Evolutionary conservation across 2,797 vertebrate species (phyloP).

Genomic region (Notamacropus eugenii): DNA sequence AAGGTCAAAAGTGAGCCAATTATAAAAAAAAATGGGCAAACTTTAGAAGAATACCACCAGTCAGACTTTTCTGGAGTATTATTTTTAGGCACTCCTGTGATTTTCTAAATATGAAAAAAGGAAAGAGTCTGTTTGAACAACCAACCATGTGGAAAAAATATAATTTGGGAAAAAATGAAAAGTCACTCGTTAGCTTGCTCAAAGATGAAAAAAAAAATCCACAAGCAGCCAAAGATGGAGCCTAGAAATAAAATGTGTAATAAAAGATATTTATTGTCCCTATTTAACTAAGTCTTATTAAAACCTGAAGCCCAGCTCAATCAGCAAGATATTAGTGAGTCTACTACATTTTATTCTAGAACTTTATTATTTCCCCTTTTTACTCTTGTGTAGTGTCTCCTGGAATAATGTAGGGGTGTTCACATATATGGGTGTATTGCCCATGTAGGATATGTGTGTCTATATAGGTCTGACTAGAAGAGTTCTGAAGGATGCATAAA

Average conservation of each 20-base stretch:
- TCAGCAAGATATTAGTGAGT: background rate
- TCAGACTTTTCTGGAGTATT: slow-evolving; percentile 1
- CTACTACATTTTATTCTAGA: background rate
- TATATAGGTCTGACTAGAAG: background rate
- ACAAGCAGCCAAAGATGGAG: slow-evolving; percentile 17
- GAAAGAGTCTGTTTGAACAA: background rate
- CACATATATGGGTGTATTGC: background rate
- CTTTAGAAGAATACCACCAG: slow-evolving; percentile 29
- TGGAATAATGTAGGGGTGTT: background rate
- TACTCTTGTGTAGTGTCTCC: background rate
- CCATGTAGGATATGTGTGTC: background rate
- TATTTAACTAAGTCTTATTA: slow-evolving; percentile 20
- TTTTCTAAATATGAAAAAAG: slow-evolving; percentile 45
- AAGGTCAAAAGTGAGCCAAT: slow-evolving; percentile 47
- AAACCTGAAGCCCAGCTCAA: slow-evolving; percentile 7
- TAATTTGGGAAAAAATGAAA: slow-evolving; percentile 52
- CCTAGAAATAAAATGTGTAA: slow-evolving; percentile 1
- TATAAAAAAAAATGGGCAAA: slow-evolving; percentile 17
- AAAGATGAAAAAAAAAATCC: slow-evolving; percentile 22
- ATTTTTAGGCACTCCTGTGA: slow-evolving; percentile 19
- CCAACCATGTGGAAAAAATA: background rate
- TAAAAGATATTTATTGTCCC: slow-evolving; percentile 5
- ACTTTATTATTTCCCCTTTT: background rate
- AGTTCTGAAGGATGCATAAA: background rate
- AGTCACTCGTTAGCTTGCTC: slow-evolving; percentile 40